Evolutionary conservation across 2,113 vertebrate genomes (phyloP), one percentile per base, ranked within the genome.

Genomic region (Dasyprocta punctata): DNA sequence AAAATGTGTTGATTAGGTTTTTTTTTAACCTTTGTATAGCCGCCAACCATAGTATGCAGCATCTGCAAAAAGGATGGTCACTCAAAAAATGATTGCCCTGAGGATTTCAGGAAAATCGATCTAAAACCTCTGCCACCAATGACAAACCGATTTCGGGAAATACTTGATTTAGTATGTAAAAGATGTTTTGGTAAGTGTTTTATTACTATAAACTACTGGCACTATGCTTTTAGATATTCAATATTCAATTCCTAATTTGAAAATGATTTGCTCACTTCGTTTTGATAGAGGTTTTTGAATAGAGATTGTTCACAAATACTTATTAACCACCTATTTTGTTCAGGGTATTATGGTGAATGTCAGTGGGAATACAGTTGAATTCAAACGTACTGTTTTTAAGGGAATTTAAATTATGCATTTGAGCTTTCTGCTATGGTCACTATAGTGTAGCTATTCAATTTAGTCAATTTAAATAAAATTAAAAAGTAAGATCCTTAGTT

Each of bases 21-120:
- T 12, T 97, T 94, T 92, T 92, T 92, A 78, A 49, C 56, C 16
- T 89, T 95, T 94, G 28, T 90, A 14, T 97, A 98, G 97, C 99
- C 99, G 93, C 99, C 99, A 78, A 99, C 99, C 1, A 99, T 99
- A 71, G 99, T 99, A 98, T 99, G 99, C 99, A 99, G 99, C 98
- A 99, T 99, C 99, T 99, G 99, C 99, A 99, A 99, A 97, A 98
- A 99, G 90, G 99, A 99, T 95, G 99, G 99, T 92, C 99, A 99
- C 98, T 99, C 99, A 98, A 99, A 99, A 98, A 99, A 99, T 41
- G 99, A 99, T 88, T 99, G 99, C 98, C 99, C 99, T 3, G 99
- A 99, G 95, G 99, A 99, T 99, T 99, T 99, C 97, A 99, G 99
- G 99, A 99, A 99, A 99, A 99, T 99, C 33, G 99, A 99, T 98